phyloP scores from a whole-genome alignment of 2,797 vertebrate species.

The Amblyraja radiata region DNA sequence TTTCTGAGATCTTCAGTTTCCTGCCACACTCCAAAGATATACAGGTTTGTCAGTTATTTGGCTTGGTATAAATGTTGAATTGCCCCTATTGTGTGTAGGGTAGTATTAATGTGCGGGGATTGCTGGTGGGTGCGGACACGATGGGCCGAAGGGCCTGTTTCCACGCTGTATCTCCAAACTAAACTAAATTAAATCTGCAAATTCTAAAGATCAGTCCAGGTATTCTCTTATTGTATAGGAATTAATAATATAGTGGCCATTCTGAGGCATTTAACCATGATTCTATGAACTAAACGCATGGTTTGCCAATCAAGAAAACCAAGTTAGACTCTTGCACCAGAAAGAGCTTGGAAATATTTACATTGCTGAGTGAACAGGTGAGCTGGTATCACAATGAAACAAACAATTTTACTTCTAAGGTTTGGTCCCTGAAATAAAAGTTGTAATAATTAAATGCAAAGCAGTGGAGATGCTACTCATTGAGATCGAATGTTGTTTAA shows the following conservation, averaged over 20 bases:
- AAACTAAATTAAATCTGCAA: background rate
- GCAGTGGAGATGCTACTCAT: conserved; percentile 7
- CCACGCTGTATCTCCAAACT: too few species aligned
- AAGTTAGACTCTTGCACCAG: background rate
- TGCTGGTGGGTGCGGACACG: too few species aligned
- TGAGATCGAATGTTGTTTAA: background rate
- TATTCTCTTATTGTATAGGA: background rate
- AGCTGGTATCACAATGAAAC: background rate
- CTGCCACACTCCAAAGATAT: too few species aligned
- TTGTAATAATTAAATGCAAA: conserved; percentile 18
- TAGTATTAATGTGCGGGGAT: too few species aligned
- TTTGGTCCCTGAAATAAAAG: background rate
- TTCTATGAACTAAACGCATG: background rate
- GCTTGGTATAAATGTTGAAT: too few species aligned
- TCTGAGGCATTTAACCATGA: background rate
- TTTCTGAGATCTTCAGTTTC: too few species aligned
- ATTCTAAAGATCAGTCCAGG: background rate
- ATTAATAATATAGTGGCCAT: too few species aligned
- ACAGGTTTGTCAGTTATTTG: too few species aligned
- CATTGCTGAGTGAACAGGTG: background rate
- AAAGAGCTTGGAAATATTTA: background rate
- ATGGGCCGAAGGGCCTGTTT: too few species aligned
- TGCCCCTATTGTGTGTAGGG: too few species aligned
- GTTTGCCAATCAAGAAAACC: background rate
- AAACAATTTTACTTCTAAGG: background rate